phyloP scores from a whole-genome alignment of 2,113 vertebrate species.

The Stigmatopora nigra region DNA sequence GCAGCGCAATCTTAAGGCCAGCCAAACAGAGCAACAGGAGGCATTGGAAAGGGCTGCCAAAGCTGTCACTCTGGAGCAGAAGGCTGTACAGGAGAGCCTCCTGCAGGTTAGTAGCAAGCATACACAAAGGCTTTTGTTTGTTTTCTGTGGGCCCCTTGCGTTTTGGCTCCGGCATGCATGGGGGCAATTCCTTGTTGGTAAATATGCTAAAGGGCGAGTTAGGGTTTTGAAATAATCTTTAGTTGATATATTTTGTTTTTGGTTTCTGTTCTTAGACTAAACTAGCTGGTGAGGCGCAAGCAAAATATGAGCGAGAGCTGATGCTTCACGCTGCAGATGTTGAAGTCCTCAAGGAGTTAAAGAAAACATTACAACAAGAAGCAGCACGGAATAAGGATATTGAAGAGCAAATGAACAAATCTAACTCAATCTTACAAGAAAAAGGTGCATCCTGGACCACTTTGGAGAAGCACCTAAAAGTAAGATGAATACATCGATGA shows the following conservation, averaged over 20 bases:
- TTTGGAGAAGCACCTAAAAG: constrained; percentile 81
- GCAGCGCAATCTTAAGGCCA: constrained; percentile 75
- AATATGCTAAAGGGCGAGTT: too few relatives aligned
- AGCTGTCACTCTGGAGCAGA: constrained; percentile 81
- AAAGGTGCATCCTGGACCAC: constrained; percentile 73
- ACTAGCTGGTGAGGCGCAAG: constrained; percentile 86
- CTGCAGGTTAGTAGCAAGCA: constrained; percentile 72
- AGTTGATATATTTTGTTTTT: background rate
- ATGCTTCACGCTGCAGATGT: constrained; percentile 95
- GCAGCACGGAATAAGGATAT: constrained; percentile 68
- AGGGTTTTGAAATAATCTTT: background rate
- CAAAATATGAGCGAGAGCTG: constrained; percentile 89
- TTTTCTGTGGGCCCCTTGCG: too few relatives aligned
- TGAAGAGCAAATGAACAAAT: constrained; percentile 80
- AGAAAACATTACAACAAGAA: constrained; percentile 76
- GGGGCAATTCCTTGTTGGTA: background rate
- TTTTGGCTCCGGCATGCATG: background rate
- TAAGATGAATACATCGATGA: constrained; percentile 7
- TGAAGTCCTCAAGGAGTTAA: constrained; percentile 85
- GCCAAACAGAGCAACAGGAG: constrained; percentile 86
- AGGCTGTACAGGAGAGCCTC: constrained; percentile 85
- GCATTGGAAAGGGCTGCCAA: constrained; percentile 81
- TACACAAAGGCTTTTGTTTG: background rate
- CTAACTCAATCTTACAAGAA: constrained; percentile 73
- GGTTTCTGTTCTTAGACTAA: constrained; percentile 69